Conservation (phyloP, 2,888 invertebrate genomes). For the Diploptera punctata region DNA sequence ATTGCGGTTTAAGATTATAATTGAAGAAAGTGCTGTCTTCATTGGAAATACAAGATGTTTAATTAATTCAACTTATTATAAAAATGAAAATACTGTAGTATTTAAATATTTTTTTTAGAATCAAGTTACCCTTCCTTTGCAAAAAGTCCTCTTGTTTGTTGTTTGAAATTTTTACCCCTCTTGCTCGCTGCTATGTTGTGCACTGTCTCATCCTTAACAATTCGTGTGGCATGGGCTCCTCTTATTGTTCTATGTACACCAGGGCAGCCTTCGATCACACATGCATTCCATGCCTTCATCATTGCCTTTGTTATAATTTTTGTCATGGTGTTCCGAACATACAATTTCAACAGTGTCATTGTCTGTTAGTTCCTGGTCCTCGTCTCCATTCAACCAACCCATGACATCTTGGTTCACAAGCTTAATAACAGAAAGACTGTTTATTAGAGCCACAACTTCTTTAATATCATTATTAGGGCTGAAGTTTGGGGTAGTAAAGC, state of each 20-base stretch:
- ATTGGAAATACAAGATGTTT: neutral
- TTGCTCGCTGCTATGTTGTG: too few species aligned
- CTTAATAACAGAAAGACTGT: too few species aligned
- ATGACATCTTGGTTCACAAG: neutral
- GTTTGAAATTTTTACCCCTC: neutral
- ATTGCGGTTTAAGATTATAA: slow-evolving; percentile 11
- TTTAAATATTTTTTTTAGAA: slow-evolving; percentile 3
- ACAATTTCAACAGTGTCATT: neutral
- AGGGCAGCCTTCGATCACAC: too few species aligned
- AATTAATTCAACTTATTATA: neutral
- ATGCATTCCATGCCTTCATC: too few species aligned
- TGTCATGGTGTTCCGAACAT: neutral
- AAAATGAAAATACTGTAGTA: neutral
- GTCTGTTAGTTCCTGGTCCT: neutral
- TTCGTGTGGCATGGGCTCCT: too few species aligned
- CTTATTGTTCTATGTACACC: too few species aligned
- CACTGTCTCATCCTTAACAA: too few species aligned
- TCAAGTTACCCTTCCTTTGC: neutral
- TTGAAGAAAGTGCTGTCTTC: neutral
- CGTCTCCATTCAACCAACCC: neutral
- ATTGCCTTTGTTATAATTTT: neutral
- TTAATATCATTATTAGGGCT: too few species aligned
- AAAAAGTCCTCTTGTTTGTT: neutral
- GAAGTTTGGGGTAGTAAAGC: too few species aligned
- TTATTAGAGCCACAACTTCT: too few species aligned